Conservation (phyloP, 1,140 invertebrate species). For the Cepaea nemoralis region DNA sequence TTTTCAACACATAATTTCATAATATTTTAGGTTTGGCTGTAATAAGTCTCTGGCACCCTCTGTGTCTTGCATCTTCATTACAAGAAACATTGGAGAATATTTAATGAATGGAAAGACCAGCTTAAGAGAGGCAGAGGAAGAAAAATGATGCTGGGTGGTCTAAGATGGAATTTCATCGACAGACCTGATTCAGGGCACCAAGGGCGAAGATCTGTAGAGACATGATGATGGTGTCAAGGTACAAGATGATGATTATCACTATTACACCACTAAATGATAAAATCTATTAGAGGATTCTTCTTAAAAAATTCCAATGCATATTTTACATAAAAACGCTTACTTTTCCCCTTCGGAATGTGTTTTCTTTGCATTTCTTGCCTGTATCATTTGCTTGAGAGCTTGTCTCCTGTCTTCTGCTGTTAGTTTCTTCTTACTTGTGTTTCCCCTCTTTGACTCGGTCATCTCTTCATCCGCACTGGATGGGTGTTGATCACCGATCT, state of each 20-base stretch:
- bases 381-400: slow-evolving; percentile 33
- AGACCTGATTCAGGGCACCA: neutral
- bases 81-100: too few relatives aligned
- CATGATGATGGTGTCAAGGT: neutral
- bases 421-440: slow-evolving; percentile 35
- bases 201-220: neutral
- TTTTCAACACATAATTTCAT: too few relatives aligned
- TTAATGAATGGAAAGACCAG: too few relatives aligned
- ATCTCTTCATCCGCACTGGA: slow-evolving; percentile 30
- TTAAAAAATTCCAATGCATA: neutral
- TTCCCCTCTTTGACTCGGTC: slow-evolving; percentile 37
- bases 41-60: too few relatives aligned
- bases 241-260: neutral
- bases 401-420: slow-evolving; percentile 19
- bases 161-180: too few relatives aligned
- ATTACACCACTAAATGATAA: too few relatives aligned
- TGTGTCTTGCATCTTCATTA: too few relatives aligned
- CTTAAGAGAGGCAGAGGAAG: too few relatives aligned
- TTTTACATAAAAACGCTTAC: neutral
- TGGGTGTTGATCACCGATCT: slow-evolving; percentile 16
- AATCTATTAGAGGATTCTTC: too few relatives aligned
- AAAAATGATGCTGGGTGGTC: too few relatives aligned
- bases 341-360: neutral
- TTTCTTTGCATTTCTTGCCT: slow-evolving; percentile 25
- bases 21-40: too few relatives aligned